Evolutionary conservation across 2,888 invertebrate species (phyloP).

Genomic region (Lydus trimaculatus): DNA sequence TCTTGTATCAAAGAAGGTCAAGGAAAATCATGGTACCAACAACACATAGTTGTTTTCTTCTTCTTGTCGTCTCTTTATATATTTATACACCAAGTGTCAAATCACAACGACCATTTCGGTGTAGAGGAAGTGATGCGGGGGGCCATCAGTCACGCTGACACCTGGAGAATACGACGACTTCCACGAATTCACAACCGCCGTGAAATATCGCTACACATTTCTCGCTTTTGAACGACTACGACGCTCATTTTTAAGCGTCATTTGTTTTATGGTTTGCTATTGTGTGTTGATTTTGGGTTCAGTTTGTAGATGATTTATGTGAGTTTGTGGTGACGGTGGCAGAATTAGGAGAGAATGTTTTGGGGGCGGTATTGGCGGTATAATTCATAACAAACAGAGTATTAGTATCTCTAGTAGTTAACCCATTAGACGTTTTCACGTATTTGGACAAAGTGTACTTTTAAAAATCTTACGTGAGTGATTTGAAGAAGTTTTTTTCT

Average conservation of each 20-base stretch:
- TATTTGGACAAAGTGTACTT: not conserved
- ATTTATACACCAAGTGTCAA: constrained; percentile 36
- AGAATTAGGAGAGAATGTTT: no score
- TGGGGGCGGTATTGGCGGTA: not conserved
- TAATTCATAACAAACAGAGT: not conserved
- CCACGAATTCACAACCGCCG: constrained; percentile 56
- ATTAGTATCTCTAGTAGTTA: constrained; percentile 2
- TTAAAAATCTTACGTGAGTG: no score
- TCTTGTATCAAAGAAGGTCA: not conserved
- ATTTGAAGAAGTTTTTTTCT: not conserved
- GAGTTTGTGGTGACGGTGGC: not conserved
- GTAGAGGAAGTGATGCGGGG: constrained; percentile 54
- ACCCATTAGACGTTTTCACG: not conserved
- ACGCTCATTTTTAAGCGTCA: constrained; percentile 51
- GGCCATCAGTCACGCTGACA: constrained; percentile 59
- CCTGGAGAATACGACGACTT: constrained; percentile 58
- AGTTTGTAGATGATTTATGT: constrained; percentile 32
- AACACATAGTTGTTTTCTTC: not conserved
- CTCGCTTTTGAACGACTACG: constrained; percentile 47
- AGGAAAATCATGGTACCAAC: not conserved
- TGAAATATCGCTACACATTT: constrained; percentile 51
- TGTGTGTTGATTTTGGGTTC: constrained; percentile 43
- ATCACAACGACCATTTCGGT: constrained; percentile 21
- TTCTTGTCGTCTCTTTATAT: constrained; percentile 31
- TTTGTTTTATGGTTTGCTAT: constrained; percentile 49